A percentile compares a stretch with the other conserved stretches of the same genome.
Evolutionary conservation across 1,140 invertebrate species (phyloP).

Genomic region (Aphis craccivora): DNA sequence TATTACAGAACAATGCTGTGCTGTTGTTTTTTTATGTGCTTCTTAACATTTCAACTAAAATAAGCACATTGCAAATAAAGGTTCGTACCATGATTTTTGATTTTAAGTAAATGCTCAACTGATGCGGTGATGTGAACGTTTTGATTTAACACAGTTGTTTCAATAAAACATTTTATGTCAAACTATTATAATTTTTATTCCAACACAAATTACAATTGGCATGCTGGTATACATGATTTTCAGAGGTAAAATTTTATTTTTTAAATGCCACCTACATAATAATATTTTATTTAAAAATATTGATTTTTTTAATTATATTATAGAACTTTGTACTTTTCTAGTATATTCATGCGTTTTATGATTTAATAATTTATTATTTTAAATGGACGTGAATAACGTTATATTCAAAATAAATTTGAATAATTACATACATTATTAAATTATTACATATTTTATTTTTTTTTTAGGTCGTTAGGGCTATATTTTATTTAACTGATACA

Average conservation of each 20-base stretch:
- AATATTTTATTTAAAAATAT: conserved; percentile 7
- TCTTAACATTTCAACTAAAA: neutral
- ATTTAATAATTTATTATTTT: neutral
- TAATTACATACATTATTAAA: neutral
- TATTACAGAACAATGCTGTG: neutral
- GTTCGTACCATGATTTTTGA: neutral
- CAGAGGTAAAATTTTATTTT: neutral
- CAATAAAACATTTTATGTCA: neutral
- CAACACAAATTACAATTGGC: no score
- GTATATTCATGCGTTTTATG: neutral
- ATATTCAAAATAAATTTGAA: neutral
- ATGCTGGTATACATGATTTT: no score
- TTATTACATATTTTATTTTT: neutral
- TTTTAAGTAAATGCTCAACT: neutral
- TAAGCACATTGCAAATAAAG: conserved; percentile 8
- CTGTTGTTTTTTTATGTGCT: neutral
- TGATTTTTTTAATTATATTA: neutral
- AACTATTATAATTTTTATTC: no score
- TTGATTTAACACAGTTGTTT: neutral
- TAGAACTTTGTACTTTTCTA: neutral
- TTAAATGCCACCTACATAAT: neutral
- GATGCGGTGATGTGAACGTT: neutral
- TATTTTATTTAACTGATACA: neutral
- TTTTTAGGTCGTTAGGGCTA: neutral
- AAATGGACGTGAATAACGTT: neutral